Conservation (phyloP, 2,888 invertebrate species). For the Xestia ashworthii region DNA sequence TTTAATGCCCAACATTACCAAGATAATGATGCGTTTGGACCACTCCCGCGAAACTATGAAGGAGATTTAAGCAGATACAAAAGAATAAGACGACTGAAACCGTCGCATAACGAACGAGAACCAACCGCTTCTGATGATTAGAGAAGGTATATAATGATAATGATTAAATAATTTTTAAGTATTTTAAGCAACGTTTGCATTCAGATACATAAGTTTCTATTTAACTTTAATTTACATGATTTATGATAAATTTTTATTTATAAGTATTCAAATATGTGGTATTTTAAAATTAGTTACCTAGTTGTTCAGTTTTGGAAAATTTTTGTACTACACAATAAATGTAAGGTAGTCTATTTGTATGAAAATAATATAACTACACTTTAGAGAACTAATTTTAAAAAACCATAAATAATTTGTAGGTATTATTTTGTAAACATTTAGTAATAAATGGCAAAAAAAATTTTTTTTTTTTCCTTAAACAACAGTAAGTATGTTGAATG, state of each 20-base stretch:
- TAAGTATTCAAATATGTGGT: constrained; percentile 76
- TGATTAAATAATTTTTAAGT: constrained; percentile 62
- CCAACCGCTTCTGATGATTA: constrained; percentile 52
- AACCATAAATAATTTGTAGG: constrained; percentile 59
- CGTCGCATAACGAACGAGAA: constrained; percentile 65
- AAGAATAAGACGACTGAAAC: constrained; percentile 83
- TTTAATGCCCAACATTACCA: constrained; percentile 76
- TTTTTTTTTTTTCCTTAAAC: background rate
- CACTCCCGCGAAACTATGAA: constrained; percentile 78
- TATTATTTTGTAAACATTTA: constrained; percentile 52
- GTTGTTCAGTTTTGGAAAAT: constrained; percentile 23
- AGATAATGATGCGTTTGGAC: constrained; percentile 82
- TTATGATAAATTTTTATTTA: constrained; percentile 68
- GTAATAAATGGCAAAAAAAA: constrained; percentile 48
- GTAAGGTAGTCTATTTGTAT: constrained; percentile 5
- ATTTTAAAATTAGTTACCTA: constrained; percentile 56
- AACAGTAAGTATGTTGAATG: background rate
- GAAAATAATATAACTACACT: constrained; percentile 5
- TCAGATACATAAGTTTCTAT: constrained; percentile 63
- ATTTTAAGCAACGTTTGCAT: constrained; percentile 65
- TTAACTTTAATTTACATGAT: constrained; percentile 65
- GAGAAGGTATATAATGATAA: constrained; percentile 37
- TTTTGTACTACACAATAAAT: background rate
- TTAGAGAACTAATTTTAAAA: constrained; percentile 56
- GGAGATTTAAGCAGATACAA: constrained; percentile 82